Evolutionary conservation across 2,113 vertebrate genomes (phyloP).

Genomic region (Phrynosoma blainvillii): DNA sequence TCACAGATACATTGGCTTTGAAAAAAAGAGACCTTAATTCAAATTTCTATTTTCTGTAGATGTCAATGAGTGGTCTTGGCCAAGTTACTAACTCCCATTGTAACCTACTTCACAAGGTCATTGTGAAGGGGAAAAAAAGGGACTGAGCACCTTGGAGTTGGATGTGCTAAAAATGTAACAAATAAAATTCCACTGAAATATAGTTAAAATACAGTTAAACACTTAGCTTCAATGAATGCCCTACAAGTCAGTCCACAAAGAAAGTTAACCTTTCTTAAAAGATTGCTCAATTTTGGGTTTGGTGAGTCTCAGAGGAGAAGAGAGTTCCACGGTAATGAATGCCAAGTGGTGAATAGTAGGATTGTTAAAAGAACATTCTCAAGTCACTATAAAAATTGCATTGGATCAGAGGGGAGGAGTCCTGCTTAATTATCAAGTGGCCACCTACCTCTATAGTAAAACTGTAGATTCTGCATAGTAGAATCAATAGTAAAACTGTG

Average conservation of each 20-base stretch:
- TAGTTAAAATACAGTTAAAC: not conserved
- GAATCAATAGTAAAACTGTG: not conserved
- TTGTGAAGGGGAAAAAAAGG: not conserved
- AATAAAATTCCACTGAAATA: not conserved
- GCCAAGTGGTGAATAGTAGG: not conserved
- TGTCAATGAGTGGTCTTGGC: not conserved
- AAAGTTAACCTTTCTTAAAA: not conserved
- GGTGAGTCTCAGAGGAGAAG: not conserved
- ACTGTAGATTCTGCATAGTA: not conserved
- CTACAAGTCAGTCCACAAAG: not conserved
- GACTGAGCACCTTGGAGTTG: not conserved
- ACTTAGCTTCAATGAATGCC: not conserved
- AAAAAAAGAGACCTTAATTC: not conserved
- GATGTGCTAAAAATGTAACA: not conserved
- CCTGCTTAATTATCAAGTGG: not conserved
- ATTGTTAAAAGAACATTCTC: not conserved
- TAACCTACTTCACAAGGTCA: not conserved
- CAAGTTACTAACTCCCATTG: not conserved
- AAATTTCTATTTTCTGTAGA: constrained; percentile 4
- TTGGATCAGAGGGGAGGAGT: not conserved
- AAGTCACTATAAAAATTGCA: constrained; percentile 1
- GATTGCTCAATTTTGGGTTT: not conserved
- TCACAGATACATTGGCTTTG: not conserved
- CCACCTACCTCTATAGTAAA: constrained; percentile 9
- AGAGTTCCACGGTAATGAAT: not conserved